Evolutionary conservation across 1,140 invertebrate genomes (phyloP).

Genomic region (Chymomyza costata): DNA sequence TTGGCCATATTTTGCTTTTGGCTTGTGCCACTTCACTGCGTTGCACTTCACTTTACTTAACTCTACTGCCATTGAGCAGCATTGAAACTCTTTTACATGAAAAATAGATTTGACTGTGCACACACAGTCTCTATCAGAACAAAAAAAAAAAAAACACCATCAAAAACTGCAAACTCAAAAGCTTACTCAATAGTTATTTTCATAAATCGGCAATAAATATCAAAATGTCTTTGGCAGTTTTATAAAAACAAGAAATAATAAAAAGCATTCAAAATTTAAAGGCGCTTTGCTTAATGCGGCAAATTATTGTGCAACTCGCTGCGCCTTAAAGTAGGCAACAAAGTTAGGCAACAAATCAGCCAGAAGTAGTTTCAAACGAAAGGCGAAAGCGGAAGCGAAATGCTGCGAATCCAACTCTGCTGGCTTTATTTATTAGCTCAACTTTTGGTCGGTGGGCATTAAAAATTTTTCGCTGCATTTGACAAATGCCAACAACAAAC

Average conservation of each 20-base stretch:
- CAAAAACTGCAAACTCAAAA: slow-evolving; percentile 26
- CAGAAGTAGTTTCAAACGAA: too few species aligned
- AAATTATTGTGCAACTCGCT: slow-evolving; percentile 15
- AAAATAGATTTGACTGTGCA: slow-evolving; percentile 59
- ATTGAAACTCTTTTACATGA: slow-evolving; percentile 61
- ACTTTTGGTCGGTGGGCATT: slow-evolving; percentile 30
- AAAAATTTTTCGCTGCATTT: slow-evolving; percentile 45
- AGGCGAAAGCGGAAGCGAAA: slow-evolving; percentile 26
- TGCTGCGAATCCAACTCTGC: slow-evolving; percentile 2
- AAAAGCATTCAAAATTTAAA: too few species aligned
- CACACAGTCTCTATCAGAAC: too few species aligned
- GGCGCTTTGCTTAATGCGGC: slow-evolving; percentile 15
- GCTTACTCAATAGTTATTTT: slow-evolving; percentile 35
- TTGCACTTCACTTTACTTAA: slow-evolving; percentile 20
- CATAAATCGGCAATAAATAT: slow-evolving; percentile 68
- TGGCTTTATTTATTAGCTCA: slow-evolving; percentile 16
- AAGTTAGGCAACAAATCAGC: too few species aligned
- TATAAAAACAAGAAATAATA: too few species aligned
- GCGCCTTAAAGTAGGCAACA: too few species aligned
- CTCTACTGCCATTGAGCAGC: slow-evolving; percentile 1
- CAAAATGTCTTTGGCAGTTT: slow-evolving; percentile 50
- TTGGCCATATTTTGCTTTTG: slow-evolving; percentile 34
- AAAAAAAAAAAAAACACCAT: slow-evolving; percentile 13
- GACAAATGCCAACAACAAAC: slow-evolving; percentile 31
- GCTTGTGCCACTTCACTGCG: slow-evolving; percentile 4